These are phyloP conservation scores for Myotis brandtii DNA, from an alignment of 2,113 vertebrate species.

Conservation along the genomic window DNA sequence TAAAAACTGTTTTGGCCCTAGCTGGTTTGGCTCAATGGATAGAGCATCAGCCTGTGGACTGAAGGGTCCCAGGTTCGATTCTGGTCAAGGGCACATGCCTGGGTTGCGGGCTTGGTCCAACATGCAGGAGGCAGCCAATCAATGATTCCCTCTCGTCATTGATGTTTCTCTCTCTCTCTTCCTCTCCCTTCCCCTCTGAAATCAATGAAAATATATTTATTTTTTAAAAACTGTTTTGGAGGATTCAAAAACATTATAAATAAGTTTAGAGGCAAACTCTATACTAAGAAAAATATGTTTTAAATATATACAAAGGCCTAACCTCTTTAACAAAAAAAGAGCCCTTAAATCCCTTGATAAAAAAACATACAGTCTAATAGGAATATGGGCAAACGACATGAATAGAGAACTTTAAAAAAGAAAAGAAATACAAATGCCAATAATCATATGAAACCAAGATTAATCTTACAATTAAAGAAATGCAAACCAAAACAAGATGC, in stretches of 20 bases:
- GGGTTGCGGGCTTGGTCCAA: too few relatives aligned
- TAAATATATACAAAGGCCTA: constrained; percentile 16
- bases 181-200: too few relatives aligned
- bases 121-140: too few relatives aligned
- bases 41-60: too few relatives aligned
- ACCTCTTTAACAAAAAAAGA: constrained; percentile 15
- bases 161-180: too few relatives aligned
- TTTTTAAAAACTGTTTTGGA: neutral
- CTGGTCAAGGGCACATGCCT: too few relatives aligned
- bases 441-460: constrained; percentile 28
- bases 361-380: neutral
- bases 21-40: too few relatives aligned
- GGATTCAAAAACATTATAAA: neutral
- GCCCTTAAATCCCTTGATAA: neutral
- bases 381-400: neutral
- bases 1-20: neutral
- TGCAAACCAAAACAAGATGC: constrained; percentile 46
- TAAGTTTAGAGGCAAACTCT: constrained; percentile 27
- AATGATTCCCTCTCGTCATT: too few relatives aligned
- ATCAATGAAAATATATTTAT: too few relatives aligned
- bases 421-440: constrained; percentile 44
- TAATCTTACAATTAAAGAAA: constrained; percentile 45
- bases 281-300: constrained; percentile 33
- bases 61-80: too few relatives aligned
- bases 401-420: constrained; percentile 3